Evolutionary conservation across 1,140 invertebrate species (phyloP), one percentile per base, ranked within the genome.

Genomic region (Latrodectus geometricus): DNA sequence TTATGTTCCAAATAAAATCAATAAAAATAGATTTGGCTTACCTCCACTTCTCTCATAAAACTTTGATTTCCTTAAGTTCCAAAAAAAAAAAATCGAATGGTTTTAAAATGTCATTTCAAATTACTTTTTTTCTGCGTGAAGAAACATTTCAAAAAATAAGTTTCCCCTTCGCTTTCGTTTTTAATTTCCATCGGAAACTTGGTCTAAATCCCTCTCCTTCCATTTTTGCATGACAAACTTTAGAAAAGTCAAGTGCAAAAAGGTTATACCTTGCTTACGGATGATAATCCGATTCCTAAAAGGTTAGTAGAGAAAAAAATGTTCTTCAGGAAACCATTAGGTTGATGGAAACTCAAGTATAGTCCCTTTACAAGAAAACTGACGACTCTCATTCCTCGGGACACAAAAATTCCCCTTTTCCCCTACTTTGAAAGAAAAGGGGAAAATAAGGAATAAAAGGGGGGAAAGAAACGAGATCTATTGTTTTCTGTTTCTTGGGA

Each of bases 321-420:
- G 70, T 81, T 81, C 54, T 49, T 54, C 69, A 35, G 11, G 20
- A 68, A 79, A 23, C 79, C 79, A 81, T 81, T 81, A 81, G 69
- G 52, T 21, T 81, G 79, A 81, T 81, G 79, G 79, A 81, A 81
- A 72, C 79, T 54, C 66, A 81, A 81, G 79, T n/a, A 70, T 20
- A 15, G 20, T 21, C 48, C 65, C 48, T 69, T 48, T 70, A 54
- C 66, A 68, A 78, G 76, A 78, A 78, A 78, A 70, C 79, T 81
- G 79, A 81, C 66, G 66, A 70, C 66, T 69, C 68, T 81, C 68
- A 81, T 81, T 81, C 49, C 49, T 23, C 68, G 66, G 23, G 79
- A 81, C 79, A 81, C 65, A 81, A 70, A 81, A 61, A 81, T 78
- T 56, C 76, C 66, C 66, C 76, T 78, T 78, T 50, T 20, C 68